These are phyloP conservation scores for Gortyna flavago DNA, from an alignment of 2,888 invertebrate genomes.

Conservation along the genomic window DNA sequence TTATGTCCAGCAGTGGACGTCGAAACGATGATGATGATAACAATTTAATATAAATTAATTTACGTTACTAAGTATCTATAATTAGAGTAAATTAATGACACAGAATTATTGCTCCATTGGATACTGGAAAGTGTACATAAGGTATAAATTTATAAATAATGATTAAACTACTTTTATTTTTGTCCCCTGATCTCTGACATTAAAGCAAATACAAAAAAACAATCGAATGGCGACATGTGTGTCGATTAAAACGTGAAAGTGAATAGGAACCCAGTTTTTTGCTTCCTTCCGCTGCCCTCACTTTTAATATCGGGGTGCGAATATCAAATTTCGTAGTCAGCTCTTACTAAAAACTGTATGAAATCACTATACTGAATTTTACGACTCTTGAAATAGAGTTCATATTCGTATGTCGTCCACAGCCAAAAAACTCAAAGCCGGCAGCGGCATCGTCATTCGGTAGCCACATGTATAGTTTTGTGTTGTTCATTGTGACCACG, in stretches of 20 bases:
- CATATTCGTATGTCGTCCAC: constrained; percentile 56
- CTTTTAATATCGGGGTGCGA: constrained; percentile 87
- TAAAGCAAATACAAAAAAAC: constrained; percentile 68
- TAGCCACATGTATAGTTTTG: constrained; percentile 86
- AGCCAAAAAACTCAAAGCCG: constrained; percentile 70
- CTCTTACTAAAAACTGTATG: constrained; percentile 49
- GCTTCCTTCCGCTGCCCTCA: constrained; percentile 89
- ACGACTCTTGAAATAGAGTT: constrained; percentile 55
- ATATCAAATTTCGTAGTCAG: constrained; percentile 86
- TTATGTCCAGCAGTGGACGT: not conserved
- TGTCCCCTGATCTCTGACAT: constrained; percentile 59
- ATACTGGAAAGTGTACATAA: not conserved
- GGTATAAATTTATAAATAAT: constrained; percentile 5
- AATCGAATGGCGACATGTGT: constrained; percentile 79
- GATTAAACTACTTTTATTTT: constrained; percentile 25
- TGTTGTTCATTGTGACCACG: constrained; percentile 87
- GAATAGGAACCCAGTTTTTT: constrained; percentile 86
- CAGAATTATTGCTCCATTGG: not conserved
- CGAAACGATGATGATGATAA: not conserved
- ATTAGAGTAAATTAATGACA: not conserved
- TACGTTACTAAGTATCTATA: not conserved
- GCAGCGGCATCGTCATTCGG: constrained; percentile 84
- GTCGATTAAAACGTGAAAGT: constrained; percentile 86
- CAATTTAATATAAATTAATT: not conserved
- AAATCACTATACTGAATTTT: constrained; percentile 57